Percentiles rank a stretch among this genome's conserved stretches.
These are phyloP conservation scores for Clupea harengus DNA, from an alignment of 2,113 vertebrate species.

Conservation along the genomic window DNA sequence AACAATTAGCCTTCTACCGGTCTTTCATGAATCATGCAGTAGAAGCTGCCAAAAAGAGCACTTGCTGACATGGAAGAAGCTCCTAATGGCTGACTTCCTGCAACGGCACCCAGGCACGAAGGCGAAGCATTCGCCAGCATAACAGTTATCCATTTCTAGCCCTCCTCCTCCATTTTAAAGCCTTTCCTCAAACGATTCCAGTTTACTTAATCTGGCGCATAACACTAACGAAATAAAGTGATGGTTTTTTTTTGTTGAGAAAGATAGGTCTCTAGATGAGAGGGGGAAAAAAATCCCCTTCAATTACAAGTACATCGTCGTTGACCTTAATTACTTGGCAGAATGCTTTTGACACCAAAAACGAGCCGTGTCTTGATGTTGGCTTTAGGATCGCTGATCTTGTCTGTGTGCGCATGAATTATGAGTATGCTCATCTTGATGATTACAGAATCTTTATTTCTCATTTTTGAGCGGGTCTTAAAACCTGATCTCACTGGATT, in stretches of 20 bases:
- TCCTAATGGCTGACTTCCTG: slow-evolving; percentile 71
- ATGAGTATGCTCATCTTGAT: slow-evolving; percentile 19
- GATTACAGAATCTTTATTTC: slow-evolving; percentile 19
- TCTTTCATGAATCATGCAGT: slow-evolving; percentile 93
- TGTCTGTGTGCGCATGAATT: neutral
- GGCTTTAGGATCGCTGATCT: slow-evolving; percentile 11
- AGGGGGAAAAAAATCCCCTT: neutral
- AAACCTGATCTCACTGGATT: slow-evolving; percentile 1
- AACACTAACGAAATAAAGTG: slow-evolving; percentile 27
- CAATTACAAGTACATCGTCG: neutral
- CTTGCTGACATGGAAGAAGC: slow-evolving; percentile 80
- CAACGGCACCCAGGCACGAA: slow-evolving; percentile 58
- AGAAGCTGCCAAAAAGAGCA: slow-evolving; percentile 83
- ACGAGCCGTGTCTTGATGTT: neutral
- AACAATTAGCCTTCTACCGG: slow-evolving; percentile 97
- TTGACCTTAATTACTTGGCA: slow-evolving; percentile 35
- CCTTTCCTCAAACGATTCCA: slow-evolving; percentile 25
- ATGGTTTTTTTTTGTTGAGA: neutral
- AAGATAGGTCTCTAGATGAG: neutral
- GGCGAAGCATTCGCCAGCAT: slow-evolving; percentile 10
- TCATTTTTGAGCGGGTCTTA: neutral
- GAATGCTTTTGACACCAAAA: slow-evolving; percentile 2
- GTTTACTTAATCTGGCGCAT: slow-evolving; percentile 28
- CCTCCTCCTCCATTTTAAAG: slow-evolving; percentile 25
- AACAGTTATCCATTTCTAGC: slow-evolving; percentile 32